phyloP scores from a whole-genome alignment of 2,888 invertebrate species.

The Leptinotarsa peninsularis region DNA sequence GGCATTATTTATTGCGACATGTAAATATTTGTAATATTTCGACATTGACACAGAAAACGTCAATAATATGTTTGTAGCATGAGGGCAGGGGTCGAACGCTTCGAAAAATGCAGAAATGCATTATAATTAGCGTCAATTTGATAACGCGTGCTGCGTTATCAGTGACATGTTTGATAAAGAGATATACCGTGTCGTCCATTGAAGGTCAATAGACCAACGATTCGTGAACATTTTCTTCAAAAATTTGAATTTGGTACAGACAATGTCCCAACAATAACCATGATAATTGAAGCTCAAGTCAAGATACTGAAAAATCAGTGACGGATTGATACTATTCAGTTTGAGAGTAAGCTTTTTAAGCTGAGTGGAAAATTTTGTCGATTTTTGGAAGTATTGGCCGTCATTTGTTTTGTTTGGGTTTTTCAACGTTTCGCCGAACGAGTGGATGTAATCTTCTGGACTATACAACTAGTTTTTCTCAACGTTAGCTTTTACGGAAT shows the following conservation, averaged over 20 bases:
- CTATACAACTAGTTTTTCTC: no score
- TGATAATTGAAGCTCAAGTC: no score
- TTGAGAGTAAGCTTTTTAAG: no score
- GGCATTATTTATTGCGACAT: constrained; percentile 1
- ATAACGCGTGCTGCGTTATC: neutral
- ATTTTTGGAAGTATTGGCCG: no score
- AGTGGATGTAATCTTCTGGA: no score
- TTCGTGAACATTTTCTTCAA: neutral
- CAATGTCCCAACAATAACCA: no score
- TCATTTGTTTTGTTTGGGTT: no score
- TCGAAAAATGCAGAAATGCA: neutral
- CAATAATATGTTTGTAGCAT: constrained; percentile 13
- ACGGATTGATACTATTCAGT: no score
- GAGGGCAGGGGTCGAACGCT: neutral
- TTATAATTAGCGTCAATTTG: neutral
- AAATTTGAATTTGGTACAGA: neutral
- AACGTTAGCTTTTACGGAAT: no score
- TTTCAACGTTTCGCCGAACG: no score
- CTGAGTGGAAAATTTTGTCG: no score
- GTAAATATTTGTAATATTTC: constrained; percentile 18
- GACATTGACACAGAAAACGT: neutral
- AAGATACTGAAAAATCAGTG: no score
- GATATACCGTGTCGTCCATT: neutral
- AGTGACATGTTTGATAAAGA: neutral
- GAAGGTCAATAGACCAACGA: neutral